phyloP scores from a whole-genome alignment of 2,113 vertebrate genomes.

The Alethe diademata region DNA sequence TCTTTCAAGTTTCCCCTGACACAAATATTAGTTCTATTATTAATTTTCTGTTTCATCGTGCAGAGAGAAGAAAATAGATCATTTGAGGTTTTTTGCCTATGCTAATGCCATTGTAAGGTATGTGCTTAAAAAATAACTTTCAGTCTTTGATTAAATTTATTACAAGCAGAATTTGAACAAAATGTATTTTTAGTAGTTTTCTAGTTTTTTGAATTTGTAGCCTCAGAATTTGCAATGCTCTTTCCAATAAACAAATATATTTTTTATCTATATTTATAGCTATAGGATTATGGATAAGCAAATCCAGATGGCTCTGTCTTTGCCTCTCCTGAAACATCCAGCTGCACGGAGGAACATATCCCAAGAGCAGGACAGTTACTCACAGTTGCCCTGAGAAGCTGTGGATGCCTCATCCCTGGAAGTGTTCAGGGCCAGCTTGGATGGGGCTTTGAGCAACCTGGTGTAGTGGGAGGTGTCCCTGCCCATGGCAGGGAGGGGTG shows the following conservation, averaged over 20 bases:
- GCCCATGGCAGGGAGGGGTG: too few species aligned
- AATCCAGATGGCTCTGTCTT: background rate
- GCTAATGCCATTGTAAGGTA: background rate
- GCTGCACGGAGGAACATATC: background rate
- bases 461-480: background rate
- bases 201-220: background rate
- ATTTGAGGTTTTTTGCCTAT: background rate
- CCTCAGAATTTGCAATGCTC: background rate
- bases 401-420: background rate
- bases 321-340: background rate
- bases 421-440: background rate
- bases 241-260: background rate
- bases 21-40: background rate
- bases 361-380: background rate
- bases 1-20: background rate
- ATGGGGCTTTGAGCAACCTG: background rate
- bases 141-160: background rate
- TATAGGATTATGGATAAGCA: background rate
- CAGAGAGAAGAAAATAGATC: background rate
- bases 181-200: background rate
- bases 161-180: background rate
- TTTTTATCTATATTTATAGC: background rate
- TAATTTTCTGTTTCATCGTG: background rate
- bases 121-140: background rate
- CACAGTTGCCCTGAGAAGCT: background rate